Conservation (phyloP, 2,888 invertebrate genomes). For the Platynereis dumerilii region DNA sequence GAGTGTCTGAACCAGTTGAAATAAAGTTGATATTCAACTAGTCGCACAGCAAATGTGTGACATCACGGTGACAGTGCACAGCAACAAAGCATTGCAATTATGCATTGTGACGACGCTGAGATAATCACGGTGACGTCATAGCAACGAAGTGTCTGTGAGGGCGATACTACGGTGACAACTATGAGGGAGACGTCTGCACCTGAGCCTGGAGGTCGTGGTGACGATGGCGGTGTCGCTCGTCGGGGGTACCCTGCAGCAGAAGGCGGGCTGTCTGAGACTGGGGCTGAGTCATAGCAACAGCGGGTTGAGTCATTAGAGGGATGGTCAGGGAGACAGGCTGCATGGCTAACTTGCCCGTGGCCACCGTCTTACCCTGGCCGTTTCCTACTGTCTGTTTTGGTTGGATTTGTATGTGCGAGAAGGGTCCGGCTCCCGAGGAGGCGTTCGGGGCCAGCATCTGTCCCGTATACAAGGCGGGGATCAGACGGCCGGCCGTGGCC, state of each 20-base stretch:
- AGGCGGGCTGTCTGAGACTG: conserved; percentile 1
- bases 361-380: conserved; percentile 15
- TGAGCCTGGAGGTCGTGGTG: neutral
- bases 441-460: too few species aligned
- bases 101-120: too few species aligned
- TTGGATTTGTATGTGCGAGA: conserved; percentile 24
- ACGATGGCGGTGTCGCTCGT: neutral
- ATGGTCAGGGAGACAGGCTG: conserved; percentile 22
- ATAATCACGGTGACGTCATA: too few species aligned
- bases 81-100: too few species aligned
- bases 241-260: neutral
- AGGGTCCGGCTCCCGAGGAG: neutral
- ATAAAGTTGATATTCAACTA: too few species aligned
- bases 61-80: too few species aligned
- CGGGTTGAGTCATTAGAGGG: conserved; percentile 7
- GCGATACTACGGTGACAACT: neutral
- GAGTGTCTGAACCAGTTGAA: too few species aligned
- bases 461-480: too few species aligned
- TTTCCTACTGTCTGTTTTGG: conserved; percentile 9
- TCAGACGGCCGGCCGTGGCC: too few species aligned
- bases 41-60: too few species aligned
- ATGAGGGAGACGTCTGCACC: conserved; percentile 2
- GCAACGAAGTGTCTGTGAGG: too few species aligned
- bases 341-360: conserved; percentile 18
- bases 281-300: neutral